Percentiles rank a stretch among this genome's conserved stretches.
Evolutionary conservation across 2,113 vertebrate genomes (phyloP).

Genomic region (Thinocorus orbignyianus): DNA sequence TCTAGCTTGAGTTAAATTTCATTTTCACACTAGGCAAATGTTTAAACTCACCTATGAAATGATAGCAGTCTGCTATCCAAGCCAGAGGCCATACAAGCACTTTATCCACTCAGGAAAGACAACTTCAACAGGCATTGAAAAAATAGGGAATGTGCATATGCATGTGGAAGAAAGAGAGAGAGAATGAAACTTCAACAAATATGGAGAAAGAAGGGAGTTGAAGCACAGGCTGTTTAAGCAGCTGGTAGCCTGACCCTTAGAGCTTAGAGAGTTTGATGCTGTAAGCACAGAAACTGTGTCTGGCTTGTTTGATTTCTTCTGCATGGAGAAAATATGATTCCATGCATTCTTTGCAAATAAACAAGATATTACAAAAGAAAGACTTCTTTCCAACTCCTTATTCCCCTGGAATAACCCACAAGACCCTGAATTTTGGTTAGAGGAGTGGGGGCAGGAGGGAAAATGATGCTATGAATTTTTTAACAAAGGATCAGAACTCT

Average conservation of each 20-base stretch:
- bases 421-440: not conserved
- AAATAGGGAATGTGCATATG: not conserved
- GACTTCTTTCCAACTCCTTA: not conserved
- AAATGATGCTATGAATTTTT: conserved; percentile 16
- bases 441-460: not conserved
- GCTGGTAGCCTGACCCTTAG: conserved; percentile 23
- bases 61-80: not conserved
- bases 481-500: not conserved
- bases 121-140: not conserved
- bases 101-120: not conserved
- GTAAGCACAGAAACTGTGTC: not conserved
- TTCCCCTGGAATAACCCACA: not conserved
- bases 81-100: not conserved
- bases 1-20: not conserved
- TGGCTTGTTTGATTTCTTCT: conserved; percentile 15
- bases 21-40: not conserved
- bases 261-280: not conserved
- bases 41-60: not conserved
- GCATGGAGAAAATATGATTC: not conserved
- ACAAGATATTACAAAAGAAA: not conserved
- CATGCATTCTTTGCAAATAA: conserved; percentile 2
- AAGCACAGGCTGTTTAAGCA: conserved; percentile 4
- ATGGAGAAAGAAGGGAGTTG: not conserved
- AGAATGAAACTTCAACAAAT: not conserved
- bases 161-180: not conserved